Conservation (phyloP, 1,140 invertebrate genomes). For the Ooceraea biroi region DNA sequence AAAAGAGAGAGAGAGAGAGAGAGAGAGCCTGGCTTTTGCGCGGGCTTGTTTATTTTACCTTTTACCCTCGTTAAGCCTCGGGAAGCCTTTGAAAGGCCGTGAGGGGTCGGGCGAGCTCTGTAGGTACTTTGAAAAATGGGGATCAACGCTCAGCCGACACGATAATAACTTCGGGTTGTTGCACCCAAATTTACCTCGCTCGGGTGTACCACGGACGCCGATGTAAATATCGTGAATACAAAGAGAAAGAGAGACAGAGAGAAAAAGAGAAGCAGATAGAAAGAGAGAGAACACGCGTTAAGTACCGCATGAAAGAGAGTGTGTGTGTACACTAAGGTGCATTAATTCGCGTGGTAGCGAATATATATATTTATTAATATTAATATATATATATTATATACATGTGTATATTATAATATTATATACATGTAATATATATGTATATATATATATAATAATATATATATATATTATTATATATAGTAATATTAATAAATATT, state of each 20-base stretch:
- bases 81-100: constrained; percentile 65
- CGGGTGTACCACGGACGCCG: constrained; percentile 46
- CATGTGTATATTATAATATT: too few relatives aligned
- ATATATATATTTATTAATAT: too few relatives aligned
- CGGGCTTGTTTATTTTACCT: constrained; percentile 66
- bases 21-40: constrained; percentile 49
- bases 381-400: too few relatives aligned
- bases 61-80: constrained; percentile 67
- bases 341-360: too few relatives aligned
- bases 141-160: constrained; percentile 65
- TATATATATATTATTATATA: too few relatives aligned
- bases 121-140: constrained; percentile 68
- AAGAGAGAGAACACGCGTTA: constrained; percentile 1
- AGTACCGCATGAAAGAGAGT: constrained; percentile 7
- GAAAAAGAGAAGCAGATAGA: not conserved
- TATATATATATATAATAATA: too few relatives aligned
- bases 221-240: constrained; percentile 53
- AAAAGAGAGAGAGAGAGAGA: constrained; percentile 31
- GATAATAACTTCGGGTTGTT: constrained; percentile 66
- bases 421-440: too few relatives aligned
- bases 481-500: too few relatives aligned
- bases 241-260: constrained; percentile 16
- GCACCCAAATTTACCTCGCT: constrained; percentile 64
- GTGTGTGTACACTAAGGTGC: not conserved
- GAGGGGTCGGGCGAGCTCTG: constrained; percentile 55